Base-by-base conservation (phyloP, 2,797 vertebrate species). In the Vultur gryphus region DNA sequence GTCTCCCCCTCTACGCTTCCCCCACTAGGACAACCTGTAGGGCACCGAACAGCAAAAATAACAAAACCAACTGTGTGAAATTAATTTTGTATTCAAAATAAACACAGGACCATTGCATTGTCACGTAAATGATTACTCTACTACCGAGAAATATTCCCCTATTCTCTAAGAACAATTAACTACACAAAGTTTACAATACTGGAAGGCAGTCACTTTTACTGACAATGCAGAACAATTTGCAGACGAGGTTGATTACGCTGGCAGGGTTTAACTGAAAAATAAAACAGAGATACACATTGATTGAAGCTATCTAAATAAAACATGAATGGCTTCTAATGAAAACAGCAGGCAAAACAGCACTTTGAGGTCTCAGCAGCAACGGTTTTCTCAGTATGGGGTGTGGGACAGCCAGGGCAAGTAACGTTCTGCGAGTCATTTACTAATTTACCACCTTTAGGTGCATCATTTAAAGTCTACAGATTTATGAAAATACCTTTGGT, bases 271-370 rank as follows among this genome's bases (percentile, higher is more conserved):
- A 90, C 87, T 94, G 95, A 95, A 94, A 95, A 95, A 90, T 78
- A 92, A 93, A 94, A 82, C 49, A 86, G 81, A 82, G 54, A 84
- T 75, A 61, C 78, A 71, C 85, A 88, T 85, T 91, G 79, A 90
- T 84, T 97, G 84, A 92, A 90, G 76, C 19, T 35, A 75, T 75
- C 72, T 95, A 91, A 95, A 96, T 95, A 95, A 96, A 93, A 83
- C 91, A 86, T 93, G 83, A 96, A 90, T 51, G 66, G 39, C 44
- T 93, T 84, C 66, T 95, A 92, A 93, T 86, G 83, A 95, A 91
- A 95, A 78, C 46, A 91, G 69, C 76, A 81, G 80, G 62, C 80
- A 95, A 89, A 96, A 92, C 44, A 91, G 67, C 72, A 62, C 49
- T 96, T 72, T 43, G 73, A 91, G 89, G 24, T 23, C 64, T 72